These are phyloP conservation scores for Nyctalus aviator DNA, from an alignment of 2,797 vertebrate genomes.

Conservation along the genomic window DNA sequence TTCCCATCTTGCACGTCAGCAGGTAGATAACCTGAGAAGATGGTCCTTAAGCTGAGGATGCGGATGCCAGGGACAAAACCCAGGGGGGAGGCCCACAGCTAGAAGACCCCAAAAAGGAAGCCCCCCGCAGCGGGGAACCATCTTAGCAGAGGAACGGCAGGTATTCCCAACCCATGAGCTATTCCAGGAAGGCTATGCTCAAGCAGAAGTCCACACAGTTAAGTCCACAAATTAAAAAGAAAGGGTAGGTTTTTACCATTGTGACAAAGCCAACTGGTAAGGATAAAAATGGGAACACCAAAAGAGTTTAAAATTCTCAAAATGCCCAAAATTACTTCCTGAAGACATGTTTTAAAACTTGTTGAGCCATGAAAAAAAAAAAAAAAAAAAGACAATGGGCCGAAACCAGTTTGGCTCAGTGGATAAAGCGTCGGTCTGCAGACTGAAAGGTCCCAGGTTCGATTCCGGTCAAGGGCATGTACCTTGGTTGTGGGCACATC, in stretches of 20 bases:
- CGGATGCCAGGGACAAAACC: background rate
- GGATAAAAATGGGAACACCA: background rate
- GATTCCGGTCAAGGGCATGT: too few species aligned
- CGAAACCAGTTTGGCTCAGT: too few species aligned
- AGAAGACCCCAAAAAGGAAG: background rate
- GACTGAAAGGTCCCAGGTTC: too few species aligned
- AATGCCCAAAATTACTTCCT: background rate
- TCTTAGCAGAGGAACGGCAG: background rate
- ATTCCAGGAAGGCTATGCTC: background rate
- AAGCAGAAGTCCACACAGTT: background rate
- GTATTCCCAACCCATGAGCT: background rate
- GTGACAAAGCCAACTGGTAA: background rate
- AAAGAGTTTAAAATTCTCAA: slow-evolving; percentile 1
- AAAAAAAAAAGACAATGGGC: too few species aligned
- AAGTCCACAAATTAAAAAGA: background rate
- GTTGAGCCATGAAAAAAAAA: background rate
- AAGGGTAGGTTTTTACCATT: background rate
- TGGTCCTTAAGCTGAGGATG: background rate
- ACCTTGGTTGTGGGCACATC: too few species aligned
- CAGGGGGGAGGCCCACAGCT: background rate
- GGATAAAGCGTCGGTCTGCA: too few species aligned
- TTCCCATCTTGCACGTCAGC: background rate
- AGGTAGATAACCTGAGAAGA: background rate
- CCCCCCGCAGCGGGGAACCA: background rate
- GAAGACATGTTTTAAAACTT: slow-evolving; percentile 12